Conservation (phyloP, 1,140 invertebrate species). For the Ericerus pela region DNA sequence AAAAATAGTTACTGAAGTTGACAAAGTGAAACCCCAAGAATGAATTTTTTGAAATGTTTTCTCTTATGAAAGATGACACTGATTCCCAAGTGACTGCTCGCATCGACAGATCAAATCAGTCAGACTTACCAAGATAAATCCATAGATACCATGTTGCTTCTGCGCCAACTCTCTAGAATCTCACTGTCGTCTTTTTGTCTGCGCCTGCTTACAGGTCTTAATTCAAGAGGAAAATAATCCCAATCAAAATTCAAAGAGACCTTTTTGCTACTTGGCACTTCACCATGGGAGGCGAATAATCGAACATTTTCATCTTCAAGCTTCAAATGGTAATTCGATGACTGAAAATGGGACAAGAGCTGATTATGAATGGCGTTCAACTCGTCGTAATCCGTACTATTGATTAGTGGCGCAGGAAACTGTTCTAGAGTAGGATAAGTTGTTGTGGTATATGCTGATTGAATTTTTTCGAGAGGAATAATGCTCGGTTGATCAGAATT, state of each 20-base stretch:
- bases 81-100: too few species aligned
- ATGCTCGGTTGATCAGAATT: neutral
- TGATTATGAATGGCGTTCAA: slow-evolving; percentile 8
- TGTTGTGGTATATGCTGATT: slow-evolving; percentile 12
- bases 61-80: too few species aligned
- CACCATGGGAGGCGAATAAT: slow-evolving; percentile 9
- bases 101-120: too few species aligned
- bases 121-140: neutral
- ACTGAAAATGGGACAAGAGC: slow-evolving; percentile 13
- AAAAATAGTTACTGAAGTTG: too few species aligned
- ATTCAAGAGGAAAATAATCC: slow-evolving; percentile 17
- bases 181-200: slow-evolving; percentile 10
- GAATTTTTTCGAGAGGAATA: neutral
- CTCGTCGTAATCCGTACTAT: slow-evolving; percentile 18
- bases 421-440: slow-evolving; percentile 12
- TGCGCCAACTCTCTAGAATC: slow-evolving; percentile 14
- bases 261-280: slow-evolving; percentile 10
- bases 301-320: slow-evolving; percentile 10
- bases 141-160: neutral
- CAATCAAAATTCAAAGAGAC: slow-evolving; percentile 14
- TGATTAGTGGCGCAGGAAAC: slow-evolving; percentile 16
- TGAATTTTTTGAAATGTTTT: too few species aligned
- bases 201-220: slow-evolving; percentile 14
- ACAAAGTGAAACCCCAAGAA: too few species aligned
- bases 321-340: slow-evolving; percentile 6